These are phyloP conservation scores for Dipodomys stephensi DNA, from an alignment of 2,113 vertebrate genomes.

Conservation along the genomic window DNA sequence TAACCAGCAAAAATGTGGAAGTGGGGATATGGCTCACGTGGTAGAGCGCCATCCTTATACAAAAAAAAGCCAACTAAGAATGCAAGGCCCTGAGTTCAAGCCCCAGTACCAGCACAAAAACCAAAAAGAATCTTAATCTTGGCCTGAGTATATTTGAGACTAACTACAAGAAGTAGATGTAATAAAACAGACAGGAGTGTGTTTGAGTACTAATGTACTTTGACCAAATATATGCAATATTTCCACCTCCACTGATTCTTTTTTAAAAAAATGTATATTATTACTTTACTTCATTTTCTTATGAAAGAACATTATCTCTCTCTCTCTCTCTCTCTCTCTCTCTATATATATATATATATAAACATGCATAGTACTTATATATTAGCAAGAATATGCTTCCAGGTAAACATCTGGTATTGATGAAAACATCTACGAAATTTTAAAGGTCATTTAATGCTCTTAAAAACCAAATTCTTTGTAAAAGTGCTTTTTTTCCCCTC, in stretches of 20 bases:
- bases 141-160: constrained; percentile 4
- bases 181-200: background rate
- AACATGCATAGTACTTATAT: constrained; percentile 39
- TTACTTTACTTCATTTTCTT: constrained; percentile 65
- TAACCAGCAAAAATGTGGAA: too few relatives aligned
- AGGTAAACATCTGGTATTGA: constrained; percentile 19
- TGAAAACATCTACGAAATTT: background rate
- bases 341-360: background rate
- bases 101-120: too few relatives aligned
- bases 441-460: background rate
- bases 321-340: too few relatives aligned
- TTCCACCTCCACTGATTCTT: background rate
- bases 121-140: background rate
- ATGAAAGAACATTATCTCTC: background rate
- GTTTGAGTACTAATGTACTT: background rate
- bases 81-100: too few relatives aligned
- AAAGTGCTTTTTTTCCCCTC: background rate
- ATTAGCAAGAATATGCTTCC: constrained; percentile 24
- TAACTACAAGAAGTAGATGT: background rate
- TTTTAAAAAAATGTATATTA: constrained; percentile 19
- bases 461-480: background rate
- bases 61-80: too few relatives aligned
- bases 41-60: too few relatives aligned
- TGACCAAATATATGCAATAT: background rate
- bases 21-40: too few relatives aligned